A percentile compares a stretch with the other conserved stretches of the same genome.
Conservation (phyloP, 2,797 vertebrate genomes). For the Chiroxiphia lanceolata region DNA sequence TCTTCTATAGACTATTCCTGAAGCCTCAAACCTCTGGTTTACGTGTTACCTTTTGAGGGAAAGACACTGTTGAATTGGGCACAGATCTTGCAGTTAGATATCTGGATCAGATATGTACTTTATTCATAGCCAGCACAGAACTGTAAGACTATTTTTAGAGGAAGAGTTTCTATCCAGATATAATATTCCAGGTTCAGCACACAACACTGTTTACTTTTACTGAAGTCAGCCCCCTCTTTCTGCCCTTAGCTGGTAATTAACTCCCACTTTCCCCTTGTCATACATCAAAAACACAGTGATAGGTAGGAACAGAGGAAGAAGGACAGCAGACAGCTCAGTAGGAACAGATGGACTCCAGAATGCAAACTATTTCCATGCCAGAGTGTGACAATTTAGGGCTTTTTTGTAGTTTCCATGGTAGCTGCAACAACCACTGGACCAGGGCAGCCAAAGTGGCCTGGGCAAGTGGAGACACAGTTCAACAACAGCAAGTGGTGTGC, state of each 20-base stretch:
- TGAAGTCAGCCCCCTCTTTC: not conserved
- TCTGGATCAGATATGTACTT: not conserved
- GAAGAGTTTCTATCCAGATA: not conserved
- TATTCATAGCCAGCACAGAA: not conserved
- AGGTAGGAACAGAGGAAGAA: not conserved
- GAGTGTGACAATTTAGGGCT: not conserved
- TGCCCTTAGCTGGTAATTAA: not conserved
- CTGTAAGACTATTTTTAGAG: not conserved
- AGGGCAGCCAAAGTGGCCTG: not conserved
- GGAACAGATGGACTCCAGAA: not conserved
- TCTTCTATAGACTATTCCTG: not conserved
- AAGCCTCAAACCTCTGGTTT: not conserved
- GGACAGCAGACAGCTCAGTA: not conserved
- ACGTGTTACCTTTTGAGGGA: not conserved
- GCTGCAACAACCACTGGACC: not conserved
- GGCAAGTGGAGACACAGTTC: accelerated
- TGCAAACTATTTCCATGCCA: not conserved
- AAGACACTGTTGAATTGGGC: not conserved
- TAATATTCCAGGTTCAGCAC: not conserved
- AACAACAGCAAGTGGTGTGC: not conserved
- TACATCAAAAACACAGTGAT: not conserved
- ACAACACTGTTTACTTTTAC: not conserved
- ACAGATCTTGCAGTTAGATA: not conserved
- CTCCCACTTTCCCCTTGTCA: not conserved
- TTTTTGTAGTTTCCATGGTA: constrained; percentile 4